Evolutionary conservation across 2,113 vertebrate species (phyloP).

Genomic region (Menidia beryllina): DNA sequence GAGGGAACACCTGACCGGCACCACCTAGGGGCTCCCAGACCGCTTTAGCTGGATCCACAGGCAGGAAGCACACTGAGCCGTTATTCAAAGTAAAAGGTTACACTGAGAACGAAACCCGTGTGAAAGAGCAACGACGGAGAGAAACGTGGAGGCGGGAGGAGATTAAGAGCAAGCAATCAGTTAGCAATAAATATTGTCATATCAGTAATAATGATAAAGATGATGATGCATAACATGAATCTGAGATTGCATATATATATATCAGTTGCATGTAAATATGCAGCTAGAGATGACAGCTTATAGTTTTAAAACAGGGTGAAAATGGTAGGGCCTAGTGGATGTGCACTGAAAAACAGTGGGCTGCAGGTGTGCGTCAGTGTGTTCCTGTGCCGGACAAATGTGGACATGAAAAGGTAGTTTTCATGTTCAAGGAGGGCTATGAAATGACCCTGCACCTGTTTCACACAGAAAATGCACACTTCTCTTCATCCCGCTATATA

Average conservation of each 20-base stretch:
- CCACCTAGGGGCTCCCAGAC: constrained; percentile 30
- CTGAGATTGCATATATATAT: too few species aligned
- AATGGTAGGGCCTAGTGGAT: too few species aligned
- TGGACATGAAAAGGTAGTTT: constrained; percentile 25
- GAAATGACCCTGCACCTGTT: constrained; percentile 1
- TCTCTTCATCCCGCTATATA: constrained; percentile 9
- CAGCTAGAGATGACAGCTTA: too few species aligned
- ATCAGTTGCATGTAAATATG: too few species aligned
- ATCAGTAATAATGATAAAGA: too few species aligned
- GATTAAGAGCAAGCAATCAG: not conserved
- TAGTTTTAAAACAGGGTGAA: too few species aligned
- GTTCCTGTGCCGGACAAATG: constrained; percentile 34
- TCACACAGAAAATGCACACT: constrained; percentile 6
- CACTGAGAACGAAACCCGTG: constrained; percentile 32
- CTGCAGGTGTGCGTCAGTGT: not conserved
- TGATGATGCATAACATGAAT: too few species aligned
- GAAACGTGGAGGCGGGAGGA: not conserved
- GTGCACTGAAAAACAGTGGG: constrained; percentile 14
- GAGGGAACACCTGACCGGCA: constrained; percentile 27
- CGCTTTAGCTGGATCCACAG: constrained; percentile 28
- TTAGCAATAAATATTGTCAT: constrained; percentile 1
- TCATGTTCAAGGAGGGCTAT: constrained; percentile 6
- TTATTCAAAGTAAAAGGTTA: constrained; percentile 57
- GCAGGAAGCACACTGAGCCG: constrained; percentile 20
- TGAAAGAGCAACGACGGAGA: constrained; percentile 4